A percentile compares a stretch with the other conserved stretches of the same genome.
Evolutionary conservation across 2,888 invertebrate genomes (phyloP).

Genomic region (Taphrorychus bicolor): DNA sequence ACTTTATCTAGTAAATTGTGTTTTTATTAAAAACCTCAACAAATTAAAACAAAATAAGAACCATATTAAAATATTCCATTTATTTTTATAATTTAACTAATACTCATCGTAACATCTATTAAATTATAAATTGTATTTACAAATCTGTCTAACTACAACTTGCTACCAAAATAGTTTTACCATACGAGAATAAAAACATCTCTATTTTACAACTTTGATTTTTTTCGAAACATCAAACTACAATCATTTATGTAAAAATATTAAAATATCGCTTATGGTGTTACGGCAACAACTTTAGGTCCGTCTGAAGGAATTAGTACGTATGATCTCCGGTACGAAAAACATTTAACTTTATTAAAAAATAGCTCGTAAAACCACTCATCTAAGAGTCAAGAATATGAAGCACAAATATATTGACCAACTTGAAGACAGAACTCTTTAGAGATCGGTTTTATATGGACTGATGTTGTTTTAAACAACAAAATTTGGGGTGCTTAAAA

Average conservation of each 20-base stretch:
- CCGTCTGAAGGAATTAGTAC: too few species aligned
- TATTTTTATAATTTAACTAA: slow-evolving; percentile 51
- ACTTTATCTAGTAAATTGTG: slow-evolving; percentile 6
- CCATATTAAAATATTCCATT: slow-evolving; percentile 43
- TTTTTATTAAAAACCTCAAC: slow-evolving; percentile 21
- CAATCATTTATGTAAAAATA: neutral
- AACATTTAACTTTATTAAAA: too few species aligned
- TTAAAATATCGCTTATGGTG: neutral
- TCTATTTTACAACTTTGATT: neutral
- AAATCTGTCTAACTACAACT: slow-evolving; percentile 53
- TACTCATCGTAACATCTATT: slow-evolving; percentile 55
- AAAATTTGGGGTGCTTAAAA: slow-evolving; percentile 9
- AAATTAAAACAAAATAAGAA: slow-evolving; percentile 24
- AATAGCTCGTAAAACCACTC: too few species aligned
- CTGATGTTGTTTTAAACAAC: neutral
- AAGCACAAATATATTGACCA: too few species aligned
- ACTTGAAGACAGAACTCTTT: too few species aligned
- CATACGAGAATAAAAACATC: neutral
- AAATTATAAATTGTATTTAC: slow-evolving; percentile 55
- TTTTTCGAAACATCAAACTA: neutral
- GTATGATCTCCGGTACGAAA: too few species aligned
- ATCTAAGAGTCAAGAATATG: too few species aligned
- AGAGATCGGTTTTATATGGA: too few species aligned
- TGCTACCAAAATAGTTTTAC: slow-evolving; percentile 45
- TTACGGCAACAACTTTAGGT: too few species aligned